Evolutionary conservation across 1,140 invertebrate genomes (phyloP).

Genomic region (Macrosteles quadrilineatus): DNA sequence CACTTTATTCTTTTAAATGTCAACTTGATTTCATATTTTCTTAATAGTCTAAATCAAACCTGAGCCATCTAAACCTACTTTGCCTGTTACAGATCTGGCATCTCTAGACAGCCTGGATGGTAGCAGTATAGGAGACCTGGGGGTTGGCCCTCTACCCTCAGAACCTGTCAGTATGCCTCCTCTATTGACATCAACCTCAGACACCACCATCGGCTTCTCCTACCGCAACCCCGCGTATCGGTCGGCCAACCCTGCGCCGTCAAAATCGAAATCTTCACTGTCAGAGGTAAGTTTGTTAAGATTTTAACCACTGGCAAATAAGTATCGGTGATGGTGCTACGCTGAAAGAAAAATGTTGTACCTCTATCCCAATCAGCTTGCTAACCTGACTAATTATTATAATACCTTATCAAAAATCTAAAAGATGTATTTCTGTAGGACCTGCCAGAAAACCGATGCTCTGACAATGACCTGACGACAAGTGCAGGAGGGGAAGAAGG

Average conservation of each 20-base stretch:
- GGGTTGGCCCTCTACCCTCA: slow-evolving; percentile 17
- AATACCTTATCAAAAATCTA: too few relatives aligned
- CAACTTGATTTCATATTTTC: too few relatives aligned
- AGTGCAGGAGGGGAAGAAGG: slow-evolving; percentile 19
- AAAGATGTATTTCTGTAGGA: too few relatives aligned
- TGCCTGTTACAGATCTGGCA: not conserved
- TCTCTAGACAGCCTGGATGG: not conserved
- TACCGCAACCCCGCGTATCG: slow-evolving; percentile 73
- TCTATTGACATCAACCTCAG: slow-evolving; percentile 14
- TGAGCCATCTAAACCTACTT: too few relatives aligned
- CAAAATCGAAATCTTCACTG: slow-evolving; percentile 34
- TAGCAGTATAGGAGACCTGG: not conserved
- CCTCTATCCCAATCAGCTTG: too few relatives aligned
- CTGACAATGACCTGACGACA: slow-evolving; percentile 10
- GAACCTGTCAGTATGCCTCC: slow-evolving; percentile 44
- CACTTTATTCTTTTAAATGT: too few relatives aligned
- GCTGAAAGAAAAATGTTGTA: not conserved
- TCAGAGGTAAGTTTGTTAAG: slow-evolving; percentile 30
- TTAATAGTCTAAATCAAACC: too few relatives aligned
- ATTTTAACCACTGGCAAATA: not conserved
- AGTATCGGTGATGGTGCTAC: not conserved
- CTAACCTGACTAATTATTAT: too few relatives aligned
- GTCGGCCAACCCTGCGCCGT: slow-evolving; percentile 63
- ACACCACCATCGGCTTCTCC: slow-evolving; percentile 54
- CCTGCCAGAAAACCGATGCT: slow-evolving; percentile 37